Evolutionary conservation across 2,113 vertebrate genomes (phyloP), one percentile per base, ranked within the genome.

Genomic region (Vulpes lagopus): DNA sequence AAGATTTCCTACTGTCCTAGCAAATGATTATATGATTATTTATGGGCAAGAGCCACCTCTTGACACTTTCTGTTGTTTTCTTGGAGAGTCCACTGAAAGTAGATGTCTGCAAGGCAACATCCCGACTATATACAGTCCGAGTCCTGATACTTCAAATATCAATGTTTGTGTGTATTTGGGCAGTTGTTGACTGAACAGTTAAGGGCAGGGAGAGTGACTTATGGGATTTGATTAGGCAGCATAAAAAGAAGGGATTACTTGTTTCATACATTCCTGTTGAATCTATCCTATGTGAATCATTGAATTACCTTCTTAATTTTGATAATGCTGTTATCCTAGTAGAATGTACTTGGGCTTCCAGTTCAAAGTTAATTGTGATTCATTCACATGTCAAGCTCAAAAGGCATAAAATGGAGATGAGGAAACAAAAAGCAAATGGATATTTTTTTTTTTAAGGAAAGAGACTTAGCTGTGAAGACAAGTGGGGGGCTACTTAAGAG

Each of bases 281-380:
- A 87, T 69, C 23, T 83, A 38, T 74, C 43, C 23, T 89, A 43
- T 74, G 38, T 11, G 20, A n/a, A 79, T 78, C n/a, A 73, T 53
- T 67, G 53, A 65, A 86, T 62, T n/a, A 60, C 20, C 17, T 57
- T 65, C 30, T 89, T 71, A 51, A 73, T 76, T 95, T 93, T 6
- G 86, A n/a, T 93, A 69, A 62, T 69, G 62, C 25, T 38, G 25
- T 95, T 95, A 82, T 43, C 25, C 22, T 91, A 51, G 23, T 69
- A 65, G 53, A 91, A 88, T 59, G 23, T 53, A 57, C 38, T 69
- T 93, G 59, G 73, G 14, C 20, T 97, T 80, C 69, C 64, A 83
- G 65, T 59, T 91, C n/a, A 78, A 93, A 51, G 60, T 73, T 91
- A 79, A 83, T 84, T 88, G 30, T 94, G 23, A 87, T 60, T 87